phyloP scores from a whole-genome alignment of 2,797 vertebrate genomes.

The Mallotus villosus region DNA sequence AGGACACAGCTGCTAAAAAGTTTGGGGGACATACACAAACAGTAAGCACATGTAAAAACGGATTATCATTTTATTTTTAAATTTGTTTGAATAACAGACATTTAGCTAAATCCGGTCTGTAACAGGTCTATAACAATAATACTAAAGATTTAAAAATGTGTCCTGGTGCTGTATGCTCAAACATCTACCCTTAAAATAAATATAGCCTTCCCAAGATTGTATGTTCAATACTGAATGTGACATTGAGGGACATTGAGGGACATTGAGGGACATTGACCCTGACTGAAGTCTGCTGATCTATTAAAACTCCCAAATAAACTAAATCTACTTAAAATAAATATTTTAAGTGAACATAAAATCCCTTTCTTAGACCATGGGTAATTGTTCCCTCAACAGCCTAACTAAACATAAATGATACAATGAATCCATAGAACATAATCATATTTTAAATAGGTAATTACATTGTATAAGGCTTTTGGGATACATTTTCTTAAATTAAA shows the following conservation, averaged over 20 bases:
- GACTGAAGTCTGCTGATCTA: constrained; percentile 17
- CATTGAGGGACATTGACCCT: constrained; percentile 12
- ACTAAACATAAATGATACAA: constrained; percentile 2
- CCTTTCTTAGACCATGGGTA: constrained; percentile 5
- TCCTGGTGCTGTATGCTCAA: not conserved
- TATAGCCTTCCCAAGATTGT: not conserved
- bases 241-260: constrained; percentile 6
- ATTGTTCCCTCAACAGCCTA: constrained; percentile 12
- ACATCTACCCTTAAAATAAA: not conserved
- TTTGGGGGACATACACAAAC: not conserved
- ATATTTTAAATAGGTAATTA: constrained; percentile 5
- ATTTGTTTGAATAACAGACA: constrained; percentile 40
- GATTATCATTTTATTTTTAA: constrained; percentile 38
- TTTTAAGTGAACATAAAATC: constrained; percentile 12
- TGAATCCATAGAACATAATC: constrained; percentile 6
- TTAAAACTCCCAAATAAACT: constrained; percentile 2
- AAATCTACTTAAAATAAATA: constrained; percentile 10
- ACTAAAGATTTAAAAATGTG: not conserved
- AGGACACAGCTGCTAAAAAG: too few species aligned
- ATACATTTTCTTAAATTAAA: constrained; percentile 11
- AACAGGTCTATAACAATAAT: not conserved
- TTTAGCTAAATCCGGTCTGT: constrained; percentile 23
- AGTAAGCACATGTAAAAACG: constrained; percentile 40
- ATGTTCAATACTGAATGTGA: constrained; percentile 4
- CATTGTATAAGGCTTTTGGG: constrained; percentile 33